Base-by-base conservation (phyloP, 2,888 invertebrate species). In the Amphiduros pacificus region DNA sequence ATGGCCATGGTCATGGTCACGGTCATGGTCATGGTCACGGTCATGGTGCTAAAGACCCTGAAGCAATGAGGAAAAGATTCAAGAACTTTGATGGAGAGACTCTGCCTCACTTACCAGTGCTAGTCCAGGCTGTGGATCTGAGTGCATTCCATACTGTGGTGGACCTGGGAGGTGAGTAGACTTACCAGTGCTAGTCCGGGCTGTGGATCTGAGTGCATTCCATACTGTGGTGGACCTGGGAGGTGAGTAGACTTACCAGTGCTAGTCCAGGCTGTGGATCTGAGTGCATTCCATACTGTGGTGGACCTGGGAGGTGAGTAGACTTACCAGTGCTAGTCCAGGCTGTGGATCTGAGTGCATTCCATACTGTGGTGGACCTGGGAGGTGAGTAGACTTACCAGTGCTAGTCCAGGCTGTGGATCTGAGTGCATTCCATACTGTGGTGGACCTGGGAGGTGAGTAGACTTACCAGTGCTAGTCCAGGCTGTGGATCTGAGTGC, bases 251-350 rank as follows among this genome's bases (percentile, higher is more conserved):
- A n/a, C n/a, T n/a, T n/a, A n/a, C n/a, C n/a, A n/a, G n/a, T n/a
- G n/a, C n/a, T n/a, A n/a, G n/a, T n/a, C n/a, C n/a, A n/a, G n/a
- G 72, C 73, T 0, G 73, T 75, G 60, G 75, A 76, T 60, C 71
- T 76, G 32, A 68, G 62, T n/a, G 65, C 62, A 17, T 74, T 72
- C 63, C 65, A 69, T 41, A 69, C 66, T 11, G 70, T 70, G 5
- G 68, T 71, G 22, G 76, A 76, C 61, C 68, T 76, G 17, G 76
- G 76, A 64, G 76, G 76, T 76, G 66, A 17, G 57, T 52, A 44
- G n/a, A n/a, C n/a, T n/a, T n/a, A n/a, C n/a, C n/a, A n/a, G n/a
- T n/a, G n/a, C n/a, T n/a, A n/a, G n/a, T n/a, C n/a, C n/a, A n/a
- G n/a, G 72, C 73, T 0, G 73, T 75, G 60, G 75, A 76, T 60